Evolutionary conservation across 2,888 invertebrate genomes (phyloP).

Genomic region (Aphidoletes aphidimyza): DNA sequence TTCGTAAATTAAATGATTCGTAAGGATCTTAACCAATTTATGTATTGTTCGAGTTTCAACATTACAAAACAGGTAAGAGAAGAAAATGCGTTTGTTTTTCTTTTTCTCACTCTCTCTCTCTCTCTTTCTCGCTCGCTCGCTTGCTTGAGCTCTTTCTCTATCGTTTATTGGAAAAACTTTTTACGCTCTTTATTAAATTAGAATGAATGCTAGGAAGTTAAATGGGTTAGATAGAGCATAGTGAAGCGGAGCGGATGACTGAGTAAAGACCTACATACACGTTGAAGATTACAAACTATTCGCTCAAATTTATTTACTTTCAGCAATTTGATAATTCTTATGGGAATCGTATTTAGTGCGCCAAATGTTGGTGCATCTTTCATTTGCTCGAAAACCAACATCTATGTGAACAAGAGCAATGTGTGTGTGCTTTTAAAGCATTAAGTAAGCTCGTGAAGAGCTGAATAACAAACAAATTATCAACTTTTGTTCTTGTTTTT

Average conservation of each 20-base stretch:
- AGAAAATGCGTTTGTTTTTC: neutral
- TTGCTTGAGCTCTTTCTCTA: neutral
- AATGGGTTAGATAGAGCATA: neutral
- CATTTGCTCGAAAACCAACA: neutral
- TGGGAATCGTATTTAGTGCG: conserved; percentile 43
- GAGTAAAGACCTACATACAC: neutral
- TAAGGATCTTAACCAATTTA: conserved; percentile 9
- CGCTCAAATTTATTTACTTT: conserved; percentile 36
- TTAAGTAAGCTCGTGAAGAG: conserved; percentile 2
- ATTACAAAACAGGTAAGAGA: conserved; percentile 33
- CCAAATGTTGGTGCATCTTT: conserved; percentile 3
- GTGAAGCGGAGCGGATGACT: neutral
- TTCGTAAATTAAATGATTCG: conserved; percentile 50
- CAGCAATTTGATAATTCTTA: conserved; percentile 46
- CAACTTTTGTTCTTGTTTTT: conserved; percentile 9
- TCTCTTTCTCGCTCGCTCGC: neutral
- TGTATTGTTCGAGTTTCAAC: neutral
- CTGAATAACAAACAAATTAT: conserved; percentile 34
- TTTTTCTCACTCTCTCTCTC: neutral
- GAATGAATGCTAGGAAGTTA: conserved; percentile 22
- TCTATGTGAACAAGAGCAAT: neutral
- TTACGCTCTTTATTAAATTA: conserved; percentile 44
- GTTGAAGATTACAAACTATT: conserved; percentile 25
- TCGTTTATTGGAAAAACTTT: conserved; percentile 11
- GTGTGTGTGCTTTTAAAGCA: conserved; percentile 7